These are phyloP conservation scores for Phylloscopus trochilus DNA, from an alignment of 2,113 vertebrate species.

Conservation along the genomic window DNA sequence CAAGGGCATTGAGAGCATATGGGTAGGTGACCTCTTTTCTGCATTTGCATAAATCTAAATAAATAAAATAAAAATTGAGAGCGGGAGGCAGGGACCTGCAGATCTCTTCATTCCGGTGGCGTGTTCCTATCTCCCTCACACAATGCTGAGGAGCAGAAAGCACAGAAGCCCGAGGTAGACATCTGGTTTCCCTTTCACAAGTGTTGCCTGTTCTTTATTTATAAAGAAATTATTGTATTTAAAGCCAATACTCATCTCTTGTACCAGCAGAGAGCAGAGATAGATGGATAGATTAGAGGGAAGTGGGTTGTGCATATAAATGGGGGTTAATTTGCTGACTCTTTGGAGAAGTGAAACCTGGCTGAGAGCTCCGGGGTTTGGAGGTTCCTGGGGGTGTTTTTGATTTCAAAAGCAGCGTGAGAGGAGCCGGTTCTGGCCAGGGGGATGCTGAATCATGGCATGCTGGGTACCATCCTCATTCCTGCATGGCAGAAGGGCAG, in stretches of 20 bases:
- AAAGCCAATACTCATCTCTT: conserved; percentile 54
- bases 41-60: conserved; percentile 63
- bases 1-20: conserved; percentile 9
- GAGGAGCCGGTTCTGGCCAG: not conserved
- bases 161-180: conserved; percentile 40
- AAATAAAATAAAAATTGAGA: conserved; percentile 4
- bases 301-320: conserved; percentile 59
- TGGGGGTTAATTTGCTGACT: conserved; percentile 56
- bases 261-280: conserved; percentile 41
- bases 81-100: conserved; percentile 20
- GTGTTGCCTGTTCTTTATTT: conserved; percentile 62
- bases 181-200: conserved; percentile 64
- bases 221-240: conserved; percentile 64
- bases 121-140: not conserved
- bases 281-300: conserved; percentile 47
- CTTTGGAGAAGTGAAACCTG: conserved; percentile 15
- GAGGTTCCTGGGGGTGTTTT: not conserved
- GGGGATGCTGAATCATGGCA: accelerated
- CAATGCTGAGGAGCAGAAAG: conserved; percentile 26
- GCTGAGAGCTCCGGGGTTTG: not conserved
- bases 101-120: not conserved
- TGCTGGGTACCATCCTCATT: not conserved
- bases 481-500: not conserved
- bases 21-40: conserved; percentile 9
- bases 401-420: not conserved